Conservation (phyloP, 1,140 invertebrate genomes). For the Frieseomelitta varia region DNA sequence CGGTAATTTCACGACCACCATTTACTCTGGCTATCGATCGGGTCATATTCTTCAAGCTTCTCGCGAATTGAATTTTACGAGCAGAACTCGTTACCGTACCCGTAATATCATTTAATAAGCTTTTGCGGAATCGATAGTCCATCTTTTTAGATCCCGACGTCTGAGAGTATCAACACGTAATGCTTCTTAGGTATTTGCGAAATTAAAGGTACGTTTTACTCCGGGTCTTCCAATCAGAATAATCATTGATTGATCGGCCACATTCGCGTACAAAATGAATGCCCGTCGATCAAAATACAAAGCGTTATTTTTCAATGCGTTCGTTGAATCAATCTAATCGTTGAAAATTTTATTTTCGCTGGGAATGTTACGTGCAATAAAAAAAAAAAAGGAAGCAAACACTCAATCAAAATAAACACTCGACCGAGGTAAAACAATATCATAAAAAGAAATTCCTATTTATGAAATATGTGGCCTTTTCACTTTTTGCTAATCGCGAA, state of each 20-base stretch:
- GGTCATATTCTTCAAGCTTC: neutral
- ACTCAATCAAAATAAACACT: too few relatives aligned
- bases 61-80: constrained; percentile 26
- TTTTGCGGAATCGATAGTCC: neutral
- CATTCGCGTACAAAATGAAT: neutral
- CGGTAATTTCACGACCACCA: neutral
- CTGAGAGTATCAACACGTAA: neutral
- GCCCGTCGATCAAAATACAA: neutral
- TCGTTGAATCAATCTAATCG: too few relatives aligned
- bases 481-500: neutral
- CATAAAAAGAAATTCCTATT: neutral
- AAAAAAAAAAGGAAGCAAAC: neutral
- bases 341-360: neutral
- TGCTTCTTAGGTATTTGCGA: neutral
- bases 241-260: neutral
- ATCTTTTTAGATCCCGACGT: too few relatives aligned
- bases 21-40: constrained; percentile 9
- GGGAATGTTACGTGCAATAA: neutral
- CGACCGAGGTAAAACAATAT: neutral
- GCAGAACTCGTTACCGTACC: neutral
- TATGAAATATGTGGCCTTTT: neutral
- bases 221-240: neutral
- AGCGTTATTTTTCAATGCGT: neutral
- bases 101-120: constrained; percentile 12
- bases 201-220: neutral